A percentile compares a stretch with the other conserved stretches of the same genome.
phyloP scores from a whole-genome alignment of 2,888 invertebrate species.

The Lasioglossum malachurum region DNA sequence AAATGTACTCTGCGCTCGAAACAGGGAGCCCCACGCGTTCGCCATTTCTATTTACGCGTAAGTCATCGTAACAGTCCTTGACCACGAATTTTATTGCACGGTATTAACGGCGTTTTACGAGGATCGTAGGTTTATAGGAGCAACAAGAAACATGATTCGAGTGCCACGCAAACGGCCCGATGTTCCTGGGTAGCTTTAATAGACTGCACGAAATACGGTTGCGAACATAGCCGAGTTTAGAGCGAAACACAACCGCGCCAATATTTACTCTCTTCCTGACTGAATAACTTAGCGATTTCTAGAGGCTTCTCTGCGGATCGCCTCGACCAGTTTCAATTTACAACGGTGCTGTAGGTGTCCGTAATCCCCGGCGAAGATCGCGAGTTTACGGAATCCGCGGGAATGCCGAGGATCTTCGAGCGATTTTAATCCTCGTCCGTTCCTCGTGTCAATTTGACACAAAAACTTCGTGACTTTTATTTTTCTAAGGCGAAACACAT shows the following conservation, averaged over 20 bases:
- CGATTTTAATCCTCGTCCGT: background rate
- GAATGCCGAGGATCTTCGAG: background rate
- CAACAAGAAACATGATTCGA: background rate
- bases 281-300: background rate
- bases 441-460: no score
- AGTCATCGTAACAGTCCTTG: conserved; percentile 31
- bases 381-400: background rate
- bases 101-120: conserved; percentile 37
- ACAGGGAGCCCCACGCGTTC: background rate
- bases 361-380: background rate
- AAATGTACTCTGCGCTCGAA: background rate
- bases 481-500: no score
- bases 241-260: background rate
- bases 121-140: conserved; percentile 8
- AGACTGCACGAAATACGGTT: background rate
- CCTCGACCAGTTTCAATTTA: background rate
- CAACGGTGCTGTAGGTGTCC: background rate
- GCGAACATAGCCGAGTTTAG: background rate
- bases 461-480: no score
- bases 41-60: conserved; percentile 31
- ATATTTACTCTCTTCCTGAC: background rate
- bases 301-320: background rate
- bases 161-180: background rate
- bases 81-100: conserved; percentile 32
- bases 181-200: background rate